phyloP scores from a whole-genome alignment of 2,797 vertebrate genomes.

The Capromys pilorides region DNA sequence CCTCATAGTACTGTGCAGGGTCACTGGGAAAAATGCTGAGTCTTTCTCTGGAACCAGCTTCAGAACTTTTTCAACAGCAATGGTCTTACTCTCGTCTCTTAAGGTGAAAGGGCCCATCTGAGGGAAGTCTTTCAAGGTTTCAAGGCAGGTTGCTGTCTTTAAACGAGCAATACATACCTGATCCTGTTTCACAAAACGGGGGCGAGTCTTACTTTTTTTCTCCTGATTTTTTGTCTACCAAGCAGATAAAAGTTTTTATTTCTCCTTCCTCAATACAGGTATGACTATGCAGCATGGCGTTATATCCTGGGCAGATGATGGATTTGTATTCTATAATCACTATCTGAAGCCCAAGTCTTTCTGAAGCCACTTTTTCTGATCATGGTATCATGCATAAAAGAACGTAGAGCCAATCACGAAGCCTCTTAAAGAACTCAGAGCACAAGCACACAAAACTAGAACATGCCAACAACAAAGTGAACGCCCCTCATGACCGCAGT shows the following conservation, averaged over 20 bases:
- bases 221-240: slow-evolving; percentile 98
- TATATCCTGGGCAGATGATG: slow-evolving; percentile 98
- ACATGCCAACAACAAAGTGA: neutral
- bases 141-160: slow-evolving; percentile 97
- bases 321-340: slow-evolving; percentile 99
- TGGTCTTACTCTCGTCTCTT: slow-evolving; percentile 97
- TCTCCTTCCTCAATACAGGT: slow-evolving; percentile 99
- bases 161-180: slow-evolving; percentile 98
- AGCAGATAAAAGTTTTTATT: slow-evolving; percentile 98
- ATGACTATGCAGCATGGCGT: slow-evolving; percentile 98
- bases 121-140: slow-evolving; percentile 99
- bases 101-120: slow-evolving; percentile 99
- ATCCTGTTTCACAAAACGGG: slow-evolving; percentile 99
- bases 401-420: neutral
- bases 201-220: slow-evolving; percentile 97
- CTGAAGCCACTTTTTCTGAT: neutral
- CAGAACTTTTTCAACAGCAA: too few species aligned
- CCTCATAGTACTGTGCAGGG: too few species aligned
- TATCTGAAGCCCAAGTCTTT: slow-evolving; percentile 86
- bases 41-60: too few species aligned
- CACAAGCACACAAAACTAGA: neutral
- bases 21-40: too few species aligned
- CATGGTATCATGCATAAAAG: neutral
- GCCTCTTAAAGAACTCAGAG: neutral
- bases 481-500: accelerated